Evolutionary conservation across 2,113 vertebrate species (phyloP), one percentile per base, ranked within the genome.

Genomic region (Argyrosomus japonicus): DNA sequence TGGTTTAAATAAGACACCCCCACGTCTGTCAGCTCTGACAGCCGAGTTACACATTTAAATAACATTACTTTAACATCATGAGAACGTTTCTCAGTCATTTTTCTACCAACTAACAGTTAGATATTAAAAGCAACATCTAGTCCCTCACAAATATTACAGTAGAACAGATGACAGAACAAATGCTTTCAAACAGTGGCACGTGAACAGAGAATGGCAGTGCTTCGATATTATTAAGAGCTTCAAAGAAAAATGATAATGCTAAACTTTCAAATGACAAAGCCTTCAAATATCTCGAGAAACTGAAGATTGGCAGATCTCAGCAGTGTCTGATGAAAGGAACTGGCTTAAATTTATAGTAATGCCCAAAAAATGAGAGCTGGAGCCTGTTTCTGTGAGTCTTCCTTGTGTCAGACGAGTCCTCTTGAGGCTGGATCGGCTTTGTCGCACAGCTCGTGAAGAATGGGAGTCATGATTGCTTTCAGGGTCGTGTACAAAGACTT

Each of bases 381-480:
- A 54, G 58, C 67, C 71, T 18, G 5, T 64, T 23, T 36, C 36
- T 21, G 43, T 19, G 17, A 58, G 23, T 60, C 60, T 12, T 73
- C 60, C 15, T 73, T 36, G 25, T 1, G 43, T 63, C 61, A 15
- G 62, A 32, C 12, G 2, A 9, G 6, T 40, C 45, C 9, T 18
- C 6, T 11, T 6, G 62, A 60, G 17, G 68, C 71, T 40, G 56
- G 58, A 54, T 92, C 87, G 23, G 91, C 90, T 87, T 86, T 94
- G 84, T 93, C 94, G 72, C 90, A 94, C 93, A 97, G 95, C 85
- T 96, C 95, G 81, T 96, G 93, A 70, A 99, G 91, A 62, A 95
- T 90, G 77, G 95, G 95, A 72, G 94, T 96, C 93, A 99, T 95
- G 89, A 97, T 95, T 87, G 95, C 95, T 94, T 93, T 96, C 73